Conservation (phyloP, 1,140 invertebrate species). For the Samia ricini region DNA sequence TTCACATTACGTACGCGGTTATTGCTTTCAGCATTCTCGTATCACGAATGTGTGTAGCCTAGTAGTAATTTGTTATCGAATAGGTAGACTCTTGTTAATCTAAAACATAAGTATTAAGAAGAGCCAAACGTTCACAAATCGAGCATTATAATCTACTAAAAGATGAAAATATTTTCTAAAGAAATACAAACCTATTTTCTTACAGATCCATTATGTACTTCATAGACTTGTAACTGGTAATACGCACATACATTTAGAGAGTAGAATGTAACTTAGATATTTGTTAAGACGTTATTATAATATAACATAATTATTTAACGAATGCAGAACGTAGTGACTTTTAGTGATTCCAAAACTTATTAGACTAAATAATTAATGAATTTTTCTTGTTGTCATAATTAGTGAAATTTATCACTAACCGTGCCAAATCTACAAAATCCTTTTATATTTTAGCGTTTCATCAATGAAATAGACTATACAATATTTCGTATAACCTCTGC, state of each 20-base stretch:
- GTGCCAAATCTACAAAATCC: conserved; percentile 58
- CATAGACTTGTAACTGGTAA: conserved; percentile 61
- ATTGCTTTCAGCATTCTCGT: conserved; percentile 20
- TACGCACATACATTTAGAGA: conserved; percentile 58
- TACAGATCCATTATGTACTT: conserved; percentile 61
- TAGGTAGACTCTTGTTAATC: conserved; percentile 42
- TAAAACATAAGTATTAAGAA: conserved; percentile 49
- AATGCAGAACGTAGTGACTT: conserved; percentile 4
- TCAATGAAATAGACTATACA: background rate
- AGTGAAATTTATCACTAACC: conserved; percentile 36
- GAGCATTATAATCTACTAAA: conserved; percentile 55
- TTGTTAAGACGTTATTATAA: conserved; percentile 24
- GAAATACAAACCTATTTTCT: conserved; percentile 71
- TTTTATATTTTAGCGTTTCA: conserved; percentile 19
- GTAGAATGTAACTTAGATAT: conserved; percentile 35
- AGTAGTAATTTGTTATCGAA: conserved; percentile 38
- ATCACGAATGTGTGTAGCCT: conserved; percentile 64
- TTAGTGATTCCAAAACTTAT: conserved; percentile 18
- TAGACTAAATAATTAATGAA: conserved; percentile 4
- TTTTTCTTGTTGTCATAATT: conserved; percentile 13
- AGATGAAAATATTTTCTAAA: conserved; percentile 70
- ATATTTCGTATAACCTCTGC: background rate
- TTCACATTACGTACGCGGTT: no score
- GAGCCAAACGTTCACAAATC: conserved; percentile 66
- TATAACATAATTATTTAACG: conserved; percentile 18